These are phyloP conservation scores for Pachyuromys duprasi DNA, from an alignment of 2,797 vertebrate species.

Conservation along the genomic window DNA sequence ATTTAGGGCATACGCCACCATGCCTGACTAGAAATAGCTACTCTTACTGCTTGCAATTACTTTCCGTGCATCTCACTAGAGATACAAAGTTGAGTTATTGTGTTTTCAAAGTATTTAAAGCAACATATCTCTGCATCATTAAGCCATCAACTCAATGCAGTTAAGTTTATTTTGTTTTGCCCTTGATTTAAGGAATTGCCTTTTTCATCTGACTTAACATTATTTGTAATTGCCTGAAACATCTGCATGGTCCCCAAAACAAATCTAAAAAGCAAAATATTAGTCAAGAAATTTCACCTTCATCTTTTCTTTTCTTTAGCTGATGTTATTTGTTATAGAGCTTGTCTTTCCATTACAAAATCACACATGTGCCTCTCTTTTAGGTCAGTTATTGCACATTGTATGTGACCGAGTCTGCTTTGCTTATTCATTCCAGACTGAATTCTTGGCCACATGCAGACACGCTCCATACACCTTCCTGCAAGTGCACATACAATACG, in stretches of 20 bases:
- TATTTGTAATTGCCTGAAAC: background rate
- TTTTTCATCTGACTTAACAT: conserved; percentile 8
- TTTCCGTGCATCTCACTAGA: background rate
- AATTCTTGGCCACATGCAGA: background rate
- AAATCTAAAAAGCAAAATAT: background rate
- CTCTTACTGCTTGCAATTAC: background rate
- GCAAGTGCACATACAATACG: background rate
- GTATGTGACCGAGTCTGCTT: background rate
- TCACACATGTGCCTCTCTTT: background rate
- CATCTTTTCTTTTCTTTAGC: background rate
- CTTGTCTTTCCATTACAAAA: background rate
- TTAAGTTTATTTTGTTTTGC: conserved; percentile 48
- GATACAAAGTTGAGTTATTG: background rate
- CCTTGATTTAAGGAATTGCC: conserved; percentile 32
- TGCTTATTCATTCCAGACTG: background rate
- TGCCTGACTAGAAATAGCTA: background rate
- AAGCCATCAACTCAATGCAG: background rate
- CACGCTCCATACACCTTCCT: background rate
- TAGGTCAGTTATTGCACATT: background rate
- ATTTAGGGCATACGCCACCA: background rate
- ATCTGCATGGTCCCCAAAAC: background rate
- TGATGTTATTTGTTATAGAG: background rate
- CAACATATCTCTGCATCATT: background rate
- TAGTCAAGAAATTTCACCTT: background rate
- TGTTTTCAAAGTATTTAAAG: conserved; percentile 31